phyloP scores from a whole-genome alignment of 1,140 invertebrate genomes.

The Rhyzopertha dominica region DNA sequence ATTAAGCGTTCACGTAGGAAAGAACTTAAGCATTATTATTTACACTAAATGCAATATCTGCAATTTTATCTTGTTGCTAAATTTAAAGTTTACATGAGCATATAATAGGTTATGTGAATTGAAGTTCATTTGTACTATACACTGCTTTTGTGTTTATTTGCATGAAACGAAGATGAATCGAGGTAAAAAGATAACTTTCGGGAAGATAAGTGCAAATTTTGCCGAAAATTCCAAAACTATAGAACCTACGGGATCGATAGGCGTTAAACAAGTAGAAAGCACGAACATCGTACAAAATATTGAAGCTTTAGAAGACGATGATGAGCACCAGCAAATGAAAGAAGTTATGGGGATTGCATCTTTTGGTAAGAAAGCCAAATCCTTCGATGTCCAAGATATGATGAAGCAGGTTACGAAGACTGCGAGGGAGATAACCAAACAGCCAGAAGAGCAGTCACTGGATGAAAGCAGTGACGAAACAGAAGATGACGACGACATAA shows the following conservation, averaged over 20 bases:
- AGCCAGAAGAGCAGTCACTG: conserved; percentile 23
- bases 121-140: too few species aligned
- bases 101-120: too few species aligned
- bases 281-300: conserved; percentile 45
- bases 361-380: conserved; percentile 74
- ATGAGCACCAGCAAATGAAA: conserved; percentile 61
- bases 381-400: conserved; percentile 62
- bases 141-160: too few species aligned
- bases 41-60: too few species aligned
- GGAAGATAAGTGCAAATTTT: conserved; percentile 54
- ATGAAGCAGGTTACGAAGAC: conserved; percentile 49
- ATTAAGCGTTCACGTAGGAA: too few species aligned
- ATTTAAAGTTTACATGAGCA: too few species aligned
- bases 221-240: conserved; percentile 32
- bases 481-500: conserved; percentile 44
- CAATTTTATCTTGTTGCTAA: too few species aligned
- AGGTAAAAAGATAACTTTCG: conserved; percentile 51
- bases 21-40: too few species aligned
- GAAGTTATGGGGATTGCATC: conserved; percentile 69
- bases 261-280: conserved; percentile 23
- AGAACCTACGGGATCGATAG: conserved; percentile 23
- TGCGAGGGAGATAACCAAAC: conserved; percentile 40
- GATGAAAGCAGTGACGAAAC: conserved; percentile 35
- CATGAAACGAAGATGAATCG: conserved; percentile 36
- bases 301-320: conserved; percentile 63